Percentiles rank a stretch among this genome's conserved stretches.
Evolutionary conservation across 2,888 invertebrate species (phyloP).

Genomic region (Creontiades dilutus): DNA sequence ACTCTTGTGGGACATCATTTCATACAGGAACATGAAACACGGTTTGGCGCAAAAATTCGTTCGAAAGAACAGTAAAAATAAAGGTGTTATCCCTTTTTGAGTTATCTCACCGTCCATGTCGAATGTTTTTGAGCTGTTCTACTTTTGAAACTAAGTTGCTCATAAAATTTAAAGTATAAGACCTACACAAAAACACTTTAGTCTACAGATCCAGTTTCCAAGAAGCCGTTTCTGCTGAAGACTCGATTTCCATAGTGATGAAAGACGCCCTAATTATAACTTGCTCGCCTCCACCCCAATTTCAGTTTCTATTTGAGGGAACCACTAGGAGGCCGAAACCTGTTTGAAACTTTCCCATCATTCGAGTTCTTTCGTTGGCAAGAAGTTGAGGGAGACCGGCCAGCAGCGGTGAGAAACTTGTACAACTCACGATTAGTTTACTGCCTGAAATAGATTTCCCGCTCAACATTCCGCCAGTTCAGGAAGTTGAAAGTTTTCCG

Average conservation of each 20-base stretch:
- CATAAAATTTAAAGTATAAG: too few relatives aligned
- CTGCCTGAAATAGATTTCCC: slow-evolving; percentile 16
- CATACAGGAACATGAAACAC: too few relatives aligned
- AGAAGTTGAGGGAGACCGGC: background rate
- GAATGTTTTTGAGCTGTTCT: too few relatives aligned
- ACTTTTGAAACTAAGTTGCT: too few relatives aligned
- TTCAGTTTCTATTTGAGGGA: background rate
- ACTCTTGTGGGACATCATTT: too few relatives aligned
- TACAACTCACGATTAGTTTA: slow-evolving; percentile 14
- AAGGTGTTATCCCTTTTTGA: too few relatives aligned
- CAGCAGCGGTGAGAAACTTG: slow-evolving; percentile 25
- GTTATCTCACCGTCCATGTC: too few relatives aligned
- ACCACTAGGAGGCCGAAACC: background rate
- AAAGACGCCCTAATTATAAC: slow-evolving; percentile 13
- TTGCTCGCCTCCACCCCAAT: background rate
- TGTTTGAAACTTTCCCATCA: slow-evolving; percentile 25
- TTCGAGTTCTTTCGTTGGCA: background rate
- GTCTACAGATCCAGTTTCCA: too few relatives aligned
- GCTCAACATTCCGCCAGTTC: background rate
- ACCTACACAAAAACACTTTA: too few relatives aligned
- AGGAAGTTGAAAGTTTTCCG: slow-evolving; percentile 13
- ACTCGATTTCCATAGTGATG: slow-evolving; percentile 12
- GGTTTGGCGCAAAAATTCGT: too few relatives aligned
- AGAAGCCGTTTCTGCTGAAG: too few relatives aligned
- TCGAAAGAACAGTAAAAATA: too few relatives aligned